phyloP scores from a whole-genome alignment of 37 sponge, comb jelly and placozoan genomes.

The Halichondria panicea region DNA sequence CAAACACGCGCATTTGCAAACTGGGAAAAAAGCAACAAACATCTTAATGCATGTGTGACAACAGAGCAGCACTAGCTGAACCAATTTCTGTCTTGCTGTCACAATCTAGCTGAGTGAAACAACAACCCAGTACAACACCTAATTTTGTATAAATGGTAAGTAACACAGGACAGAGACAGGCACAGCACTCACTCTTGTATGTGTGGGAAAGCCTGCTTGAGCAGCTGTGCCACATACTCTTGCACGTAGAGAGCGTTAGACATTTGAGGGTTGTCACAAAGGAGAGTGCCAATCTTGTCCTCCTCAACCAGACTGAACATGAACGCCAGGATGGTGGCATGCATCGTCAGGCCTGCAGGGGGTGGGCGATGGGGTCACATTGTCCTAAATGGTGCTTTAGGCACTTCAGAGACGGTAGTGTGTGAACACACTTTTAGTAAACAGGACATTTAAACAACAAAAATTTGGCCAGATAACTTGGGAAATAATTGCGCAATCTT shows the following conservation, averaged over 20 bases:
- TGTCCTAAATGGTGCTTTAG: too few relatives aligned
- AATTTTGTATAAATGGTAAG: not conserved
- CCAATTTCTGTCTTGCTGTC: too few relatives aligned
- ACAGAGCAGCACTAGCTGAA: too few relatives aligned
- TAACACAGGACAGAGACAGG: not conserved
- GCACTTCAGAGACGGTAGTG: too few relatives aligned
- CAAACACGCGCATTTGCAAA: conserved; percentile 82
- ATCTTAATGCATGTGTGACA: too few relatives aligned
- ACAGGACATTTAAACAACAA: too few relatives aligned
- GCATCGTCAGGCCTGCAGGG: conserved; percentile 82
- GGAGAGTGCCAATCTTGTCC: conserved; percentile 58
- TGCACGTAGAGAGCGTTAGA: conserved; percentile 69
- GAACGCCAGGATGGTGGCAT: conserved; percentile 89
- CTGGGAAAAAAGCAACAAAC: conserved; percentile 28
- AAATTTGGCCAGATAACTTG: too few relatives aligned
- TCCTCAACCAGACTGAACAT: conserved; percentile 89
- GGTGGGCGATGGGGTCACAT: not conserved
- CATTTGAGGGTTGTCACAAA: conserved; percentile 41
- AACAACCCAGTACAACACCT: not conserved
- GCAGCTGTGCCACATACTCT: conserved; percentile 67
- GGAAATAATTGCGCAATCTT: too few relatives aligned
- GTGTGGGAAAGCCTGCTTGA: conserved; percentile 92
- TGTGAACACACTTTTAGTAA: too few relatives aligned
- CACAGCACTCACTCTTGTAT: conserved; percentile 78
- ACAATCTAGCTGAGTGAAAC: not conserved